Percentiles rank a stretch among this genome's conserved stretches.
These are phyloP conservation scores for Auanema freiburgensis DNA, from an alignment of 2,888 invertebrate species.

Conservation along the genomic window DNA sequence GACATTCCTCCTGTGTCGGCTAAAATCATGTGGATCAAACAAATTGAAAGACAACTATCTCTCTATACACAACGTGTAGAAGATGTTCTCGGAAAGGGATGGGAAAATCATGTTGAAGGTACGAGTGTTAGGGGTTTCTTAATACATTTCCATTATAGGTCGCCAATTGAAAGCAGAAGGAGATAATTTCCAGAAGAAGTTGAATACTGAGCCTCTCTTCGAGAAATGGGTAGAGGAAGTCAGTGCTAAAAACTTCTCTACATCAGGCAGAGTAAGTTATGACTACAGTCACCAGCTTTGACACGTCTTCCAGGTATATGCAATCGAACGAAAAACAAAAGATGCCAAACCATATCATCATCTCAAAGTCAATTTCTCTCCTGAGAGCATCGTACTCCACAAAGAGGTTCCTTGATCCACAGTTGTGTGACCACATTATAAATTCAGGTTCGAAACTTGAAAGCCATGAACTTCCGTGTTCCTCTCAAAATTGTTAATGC, in stretches of 20 bases:
- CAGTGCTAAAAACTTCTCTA: slow-evolving; percentile 64
- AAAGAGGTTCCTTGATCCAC: too few relatives aligned
- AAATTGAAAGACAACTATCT: slow-evolving; percentile 94
- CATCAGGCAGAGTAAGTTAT: slow-evolving; percentile 38
- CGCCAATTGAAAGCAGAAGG: slow-evolving; percentile 84
- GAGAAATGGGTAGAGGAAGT: slow-evolving; percentile 85
- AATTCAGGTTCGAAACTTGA: slow-evolving; percentile 82
- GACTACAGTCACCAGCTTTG: too few relatives aligned
- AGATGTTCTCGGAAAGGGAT: slow-evolving; percentile 90
- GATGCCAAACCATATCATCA: slow-evolving; percentile 73
- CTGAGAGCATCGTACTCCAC: slow-evolving; percentile 94
- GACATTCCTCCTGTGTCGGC: slow-evolving; percentile 96
- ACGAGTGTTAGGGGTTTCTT: slow-evolving; percentile 68
- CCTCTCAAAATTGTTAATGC: slow-evolving; percentile 97
- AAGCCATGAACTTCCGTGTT: slow-evolving; percentile 91
- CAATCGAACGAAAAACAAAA: slow-evolving; percentile 38
- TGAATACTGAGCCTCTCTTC: slow-evolving; percentile 94
- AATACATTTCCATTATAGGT: slow-evolving; percentile 31
- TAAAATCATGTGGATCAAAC: slow-evolving; percentile 89
- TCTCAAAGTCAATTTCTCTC: slow-evolving; percentile 87
- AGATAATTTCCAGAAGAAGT: slow-evolving; percentile 91
- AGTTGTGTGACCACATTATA: slow-evolving; percentile 12
- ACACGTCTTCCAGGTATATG: slow-evolving; percentile 9
- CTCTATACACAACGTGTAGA: slow-evolving; percentile 94
- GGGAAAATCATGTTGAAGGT: slow-evolving; percentile 99